These are phyloP conservation scores for Marmota flaviventris DNA, from an alignment of 2,113 vertebrate genomes.

Conservation along the genomic window DNA sequence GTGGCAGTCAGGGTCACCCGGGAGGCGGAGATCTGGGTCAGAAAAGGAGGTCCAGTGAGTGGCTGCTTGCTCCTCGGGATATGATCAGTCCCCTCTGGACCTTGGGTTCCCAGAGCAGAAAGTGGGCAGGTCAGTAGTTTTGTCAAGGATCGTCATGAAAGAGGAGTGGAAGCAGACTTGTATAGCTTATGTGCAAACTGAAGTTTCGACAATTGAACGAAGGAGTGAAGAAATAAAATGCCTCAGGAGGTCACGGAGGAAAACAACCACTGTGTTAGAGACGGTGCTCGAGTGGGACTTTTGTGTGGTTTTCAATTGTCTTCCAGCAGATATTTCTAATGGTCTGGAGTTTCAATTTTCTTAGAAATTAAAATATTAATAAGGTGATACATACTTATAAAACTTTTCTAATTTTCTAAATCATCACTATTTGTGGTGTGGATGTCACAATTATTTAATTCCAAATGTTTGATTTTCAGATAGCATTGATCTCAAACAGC, in stretches of 20 bases:
- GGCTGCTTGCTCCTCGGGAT: neutral
- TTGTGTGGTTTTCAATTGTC: neutral
- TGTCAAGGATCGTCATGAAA: neutral
- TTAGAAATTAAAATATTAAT: neutral
- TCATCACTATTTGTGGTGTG: neutral
- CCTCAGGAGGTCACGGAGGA: neutral
- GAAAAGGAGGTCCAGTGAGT: too few species aligned
- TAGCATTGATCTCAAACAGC: neutral
- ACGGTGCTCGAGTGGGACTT: neutral
- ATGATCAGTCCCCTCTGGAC: too few species aligned
- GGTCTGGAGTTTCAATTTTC: neutral
- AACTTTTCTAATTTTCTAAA: neutral
- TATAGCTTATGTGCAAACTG: neutral
- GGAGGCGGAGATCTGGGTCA: neutral
- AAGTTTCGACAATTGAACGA: neutral
- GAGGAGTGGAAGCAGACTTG: rapidly evolving
- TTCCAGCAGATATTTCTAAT: neutral
- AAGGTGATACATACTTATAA: neutral
- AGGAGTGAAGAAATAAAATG: neutral
- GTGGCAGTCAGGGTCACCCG: rapidly evolving
- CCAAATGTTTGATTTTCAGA: neutral
- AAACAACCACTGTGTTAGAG: neutral
- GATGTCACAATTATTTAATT: neutral
- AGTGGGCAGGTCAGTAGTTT: neutral
- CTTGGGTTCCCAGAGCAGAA: neutral